Conservation (phyloP, 2,797 vertebrate species). For the Limosa lapponica region DNA sequence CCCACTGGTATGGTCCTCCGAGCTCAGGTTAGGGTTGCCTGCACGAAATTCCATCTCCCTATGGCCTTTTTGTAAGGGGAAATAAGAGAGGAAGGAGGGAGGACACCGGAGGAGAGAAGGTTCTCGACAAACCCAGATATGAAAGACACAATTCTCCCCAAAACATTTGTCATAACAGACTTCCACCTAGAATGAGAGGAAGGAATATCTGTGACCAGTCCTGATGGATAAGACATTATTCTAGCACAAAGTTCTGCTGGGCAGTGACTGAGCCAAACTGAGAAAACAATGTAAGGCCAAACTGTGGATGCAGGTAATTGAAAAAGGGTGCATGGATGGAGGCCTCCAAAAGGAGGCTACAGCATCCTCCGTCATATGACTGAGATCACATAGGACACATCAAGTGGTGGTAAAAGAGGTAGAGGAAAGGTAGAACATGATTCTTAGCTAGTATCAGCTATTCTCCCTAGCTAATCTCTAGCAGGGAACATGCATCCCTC, state of each 20-base stretch:
- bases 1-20: neutral
- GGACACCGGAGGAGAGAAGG: neutral
- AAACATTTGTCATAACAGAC: neutral
- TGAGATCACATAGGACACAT: neutral
- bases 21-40: neutral
- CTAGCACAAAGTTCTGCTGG: neutral
- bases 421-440: neutral
- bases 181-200: neutral
- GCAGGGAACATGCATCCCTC: neutral
- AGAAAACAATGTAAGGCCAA: neutral
- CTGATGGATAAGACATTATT: too few relatives aligned
- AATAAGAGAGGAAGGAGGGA: neutral
- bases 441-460: neutral
- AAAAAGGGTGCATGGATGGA: neutral
- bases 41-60: neutral
- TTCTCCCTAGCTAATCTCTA: neutral
- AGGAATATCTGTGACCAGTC: neutral
- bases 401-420: neutral
- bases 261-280: neutral
- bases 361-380: rapidly evolving
- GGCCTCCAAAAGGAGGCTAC: neutral
- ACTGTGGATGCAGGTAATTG: too few relatives aligned
- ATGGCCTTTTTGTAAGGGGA: neutral
- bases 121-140: neutral
- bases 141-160: neutral